Base-by-base conservation (phyloP, 2,113 vertebrate species). In the Morone chrysops region DNA sequence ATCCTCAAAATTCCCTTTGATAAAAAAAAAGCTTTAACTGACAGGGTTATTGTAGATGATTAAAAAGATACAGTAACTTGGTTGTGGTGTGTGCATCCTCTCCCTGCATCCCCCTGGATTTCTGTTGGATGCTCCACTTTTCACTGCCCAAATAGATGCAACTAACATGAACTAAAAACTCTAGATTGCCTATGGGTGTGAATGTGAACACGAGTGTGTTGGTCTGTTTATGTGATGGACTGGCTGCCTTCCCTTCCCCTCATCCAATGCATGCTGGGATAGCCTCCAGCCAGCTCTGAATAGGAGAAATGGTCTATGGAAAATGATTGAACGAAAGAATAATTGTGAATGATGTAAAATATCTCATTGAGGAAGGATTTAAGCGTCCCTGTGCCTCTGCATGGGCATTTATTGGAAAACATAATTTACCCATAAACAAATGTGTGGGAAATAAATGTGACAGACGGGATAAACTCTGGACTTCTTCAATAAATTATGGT, bases 291-390 rank as follows among this genome's bases (percentile, higher is more conserved):
- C 43, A 6, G 5, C 50, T 78, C n/a, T 84, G 47, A 85, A 78
- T 79, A 66, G 53, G 31, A 45, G 73, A 65, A 51, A 70, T 4
- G 63, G 8, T 63, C 74, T 65, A 70, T 57, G 25, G 48, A 81
- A 83, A 88, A 84, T 81, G 60, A 90, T 6, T 65, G 57, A 87
- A 86, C 69, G 31, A 50, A 48, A 53, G 16, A 83, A 84, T 77
- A 72, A 83, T 56, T 65, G 53, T 80, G 48, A 84, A 87, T 80
- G 43, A 85, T 88, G 74, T 89, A 45, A 86, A 82, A 87, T 87
- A 76, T 75, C 60, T 80, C 18, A 85, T 59, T 89, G 67, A 82
- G 62, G 25, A 80, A 41, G 68, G 54, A 87, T 88, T 87, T 80
- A 78, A 73, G 56, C 13, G 2, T 41, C 71, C 51, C 51, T 6